These are phyloP conservation scores for Agapetus fuscipes DNA, from an alignment of 2,888 invertebrate genomes.

Conservation along the genomic window DNA sequence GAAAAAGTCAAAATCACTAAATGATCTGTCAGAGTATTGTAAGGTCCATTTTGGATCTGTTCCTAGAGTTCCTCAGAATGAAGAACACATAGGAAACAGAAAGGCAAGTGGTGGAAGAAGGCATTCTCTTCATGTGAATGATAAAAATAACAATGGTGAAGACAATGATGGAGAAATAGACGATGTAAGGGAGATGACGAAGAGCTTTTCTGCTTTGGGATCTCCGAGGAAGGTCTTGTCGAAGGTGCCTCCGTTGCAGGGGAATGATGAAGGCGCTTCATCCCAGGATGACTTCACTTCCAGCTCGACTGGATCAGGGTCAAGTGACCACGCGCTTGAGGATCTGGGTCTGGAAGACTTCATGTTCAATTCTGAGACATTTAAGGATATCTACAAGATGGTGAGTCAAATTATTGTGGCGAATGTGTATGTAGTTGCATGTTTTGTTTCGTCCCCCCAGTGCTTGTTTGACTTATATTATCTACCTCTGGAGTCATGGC, in stretches of 20 bases:
- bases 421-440: too few species aligned
- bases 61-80: constrained; percentile 30
- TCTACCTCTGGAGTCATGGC: too few species aligned
- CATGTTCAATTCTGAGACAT: constrained; percentile 47
- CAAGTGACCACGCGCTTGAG: constrained; percentile 21
- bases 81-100: constrained; percentile 9
- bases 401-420: too few species aligned
- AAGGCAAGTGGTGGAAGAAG: constrained; percentile 22
- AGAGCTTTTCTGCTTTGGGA: constrained; percentile 13
- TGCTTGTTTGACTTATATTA: too few species aligned
- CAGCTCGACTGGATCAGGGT: constrained; percentile 39
- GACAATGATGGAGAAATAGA: not conserved
- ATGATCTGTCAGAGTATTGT: constrained; percentile 42
- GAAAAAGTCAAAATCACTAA: constrained; percentile 41
- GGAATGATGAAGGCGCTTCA: not conserved
- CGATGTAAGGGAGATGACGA: constrained; percentile 27
- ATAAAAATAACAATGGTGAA: not conserved
- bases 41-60: constrained; percentile 9
- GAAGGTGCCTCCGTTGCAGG: constrained; percentile 23
- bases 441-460: too few species aligned
- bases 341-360: constrained; percentile 49
- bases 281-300: constrained; percentile 23
- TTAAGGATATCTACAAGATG: constrained; percentile 60
- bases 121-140: not conserved
- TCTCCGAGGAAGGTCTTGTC: constrained; percentile 2